Evolutionary conservation across 2,888 invertebrate genomes (phyloP).

Genomic region (Danaus chrysippus): DNA sequence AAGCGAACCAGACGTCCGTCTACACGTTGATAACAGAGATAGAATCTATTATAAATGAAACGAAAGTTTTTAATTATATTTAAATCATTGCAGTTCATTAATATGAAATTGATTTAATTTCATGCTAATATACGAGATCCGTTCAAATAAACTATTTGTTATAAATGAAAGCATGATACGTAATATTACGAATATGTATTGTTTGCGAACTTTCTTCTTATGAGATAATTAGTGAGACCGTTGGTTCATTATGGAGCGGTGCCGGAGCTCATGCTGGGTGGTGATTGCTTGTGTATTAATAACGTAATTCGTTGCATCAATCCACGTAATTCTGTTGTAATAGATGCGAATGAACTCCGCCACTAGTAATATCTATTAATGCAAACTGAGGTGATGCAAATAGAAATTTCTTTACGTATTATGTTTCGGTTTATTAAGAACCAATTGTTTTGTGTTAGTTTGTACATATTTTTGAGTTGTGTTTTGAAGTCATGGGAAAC

Average conservation of each 20-base stretch:
- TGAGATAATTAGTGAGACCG: conserved; percentile 49
- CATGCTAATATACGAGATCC: conserved; percentile 12
- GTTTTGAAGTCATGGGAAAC: too few species aligned
- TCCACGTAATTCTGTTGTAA: conserved; percentile 1
- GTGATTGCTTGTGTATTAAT: conserved; percentile 17
- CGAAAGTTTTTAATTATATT: conserved; percentile 67
- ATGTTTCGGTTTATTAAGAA: background rate
- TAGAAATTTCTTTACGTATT: background rate
- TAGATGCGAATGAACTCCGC: conserved; percentile 2
- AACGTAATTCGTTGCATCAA: conserved; percentile 4
- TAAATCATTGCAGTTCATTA: conserved; percentile 34
- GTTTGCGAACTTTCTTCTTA: conserved; percentile 61
- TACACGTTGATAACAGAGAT: conserved; percentile 40
- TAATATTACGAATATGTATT: conserved; percentile 54
- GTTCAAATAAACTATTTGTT: conserved; percentile 34
- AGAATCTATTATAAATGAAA: conserved; percentile 46
- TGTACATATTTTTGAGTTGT: too few species aligned
- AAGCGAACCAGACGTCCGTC: conserved; percentile 32
- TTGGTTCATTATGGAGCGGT: conserved; percentile 13
- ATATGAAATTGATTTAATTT: conserved; percentile 10
- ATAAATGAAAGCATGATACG: conserved; percentile 49
- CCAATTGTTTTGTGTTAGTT: too few species aligned
- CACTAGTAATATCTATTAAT: background rate
- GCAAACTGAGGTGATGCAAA: background rate
- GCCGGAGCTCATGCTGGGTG: conserved; percentile 13